phyloP scores from a whole-genome alignment of 92 coral and sea anemone genomes.

The Zoanthus sociatus region DNA sequence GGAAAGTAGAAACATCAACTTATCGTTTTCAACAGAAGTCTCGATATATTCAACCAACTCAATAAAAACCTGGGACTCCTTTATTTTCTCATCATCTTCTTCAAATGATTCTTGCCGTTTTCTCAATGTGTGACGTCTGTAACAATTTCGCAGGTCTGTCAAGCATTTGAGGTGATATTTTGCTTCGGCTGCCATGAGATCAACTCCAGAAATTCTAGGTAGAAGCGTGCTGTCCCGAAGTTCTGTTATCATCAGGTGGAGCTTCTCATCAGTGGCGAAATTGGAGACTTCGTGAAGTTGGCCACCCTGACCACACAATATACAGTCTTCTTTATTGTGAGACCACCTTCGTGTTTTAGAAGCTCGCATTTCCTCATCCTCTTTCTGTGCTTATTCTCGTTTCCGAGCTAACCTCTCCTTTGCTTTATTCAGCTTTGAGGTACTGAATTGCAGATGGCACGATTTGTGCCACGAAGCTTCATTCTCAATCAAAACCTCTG shows the following conservation, averaged over 20 bases:
- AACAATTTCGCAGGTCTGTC: conserved; percentile 64
- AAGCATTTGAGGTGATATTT: no score
- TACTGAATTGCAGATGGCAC: conserved; percentile 73
- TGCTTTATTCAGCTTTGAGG: conserved; percentile 72
- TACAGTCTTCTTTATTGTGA: conserved; percentile 61
- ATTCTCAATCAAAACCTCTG: conserved; percentile 64
- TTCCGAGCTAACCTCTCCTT: conserved; percentile 63
- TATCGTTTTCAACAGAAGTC: conserved; percentile 18
- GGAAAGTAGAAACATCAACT: conserved; percentile 16
- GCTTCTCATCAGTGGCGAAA: conserved; percentile 60
- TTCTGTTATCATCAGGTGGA: conserved; percentile 71
- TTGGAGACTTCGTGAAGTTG: conserved; percentile 69
- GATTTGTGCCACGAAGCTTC: conserved; percentile 85
- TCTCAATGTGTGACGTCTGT: conserved; percentile 58
- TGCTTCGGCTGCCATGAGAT: no score
- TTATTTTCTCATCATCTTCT: conserved; percentile 55
- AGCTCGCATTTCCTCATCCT: conserved; percentile 50
- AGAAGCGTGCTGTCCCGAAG: conserved; percentile 40
- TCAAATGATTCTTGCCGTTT: conserved; percentile 59
- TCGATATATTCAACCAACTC: conserved; percentile 8
- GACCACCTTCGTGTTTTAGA: conserved; percentile 56
- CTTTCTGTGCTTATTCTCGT: conserved; percentile 35
- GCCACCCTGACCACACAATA: conserved; percentile 64
- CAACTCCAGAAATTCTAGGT: no score
- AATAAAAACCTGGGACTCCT: conserved; percentile 21